A percentile compares a stretch with the other conserved stretches of the same genome.
These are phyloP conservation scores for Papilio helenus DNA, from an alignment of 1,140 invertebrate genomes.

Conservation along the genomic window DNA sequence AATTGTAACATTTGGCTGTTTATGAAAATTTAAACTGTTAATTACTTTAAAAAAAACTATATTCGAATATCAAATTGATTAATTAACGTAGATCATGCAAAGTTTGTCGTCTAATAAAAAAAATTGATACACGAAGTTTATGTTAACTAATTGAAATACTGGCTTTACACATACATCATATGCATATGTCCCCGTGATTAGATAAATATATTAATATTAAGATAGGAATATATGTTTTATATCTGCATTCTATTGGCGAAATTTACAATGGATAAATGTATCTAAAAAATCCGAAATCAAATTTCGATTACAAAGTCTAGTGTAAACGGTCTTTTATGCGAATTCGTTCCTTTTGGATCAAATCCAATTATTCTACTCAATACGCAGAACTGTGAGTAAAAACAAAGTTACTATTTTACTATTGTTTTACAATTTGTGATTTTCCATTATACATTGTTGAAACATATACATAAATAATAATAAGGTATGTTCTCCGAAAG, in stretches of 20 bases:
- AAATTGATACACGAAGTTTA: no score
- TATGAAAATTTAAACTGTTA: not conserved
- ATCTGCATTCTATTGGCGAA: conserved; percentile 55
- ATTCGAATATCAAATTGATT: no score
- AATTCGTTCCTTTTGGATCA: conserved; percentile 35
- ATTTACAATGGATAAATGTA: conserved; percentile 58
- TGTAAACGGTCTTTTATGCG: conserved; percentile 13
- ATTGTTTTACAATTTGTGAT: not conserved
- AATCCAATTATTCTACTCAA: conserved; percentile 19
- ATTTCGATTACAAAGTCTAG: conserved; percentile 30
- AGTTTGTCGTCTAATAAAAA: no score
- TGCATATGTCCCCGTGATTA: conserved; percentile 42
- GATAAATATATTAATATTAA: conserved; percentile 27
- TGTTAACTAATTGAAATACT: no score
- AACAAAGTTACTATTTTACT: conserved; percentile 20
- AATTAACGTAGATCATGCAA: no score
- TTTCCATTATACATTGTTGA: conserved; percentile 1
- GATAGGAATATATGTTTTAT: conserved; percentile 24
- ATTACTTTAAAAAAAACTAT: not conserved
- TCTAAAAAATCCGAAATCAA: conserved; percentile 31
- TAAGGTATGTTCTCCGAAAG: no score
- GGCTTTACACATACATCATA: no score
- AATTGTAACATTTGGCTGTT: not conserved
- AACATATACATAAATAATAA: no score
- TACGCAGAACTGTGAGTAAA: conserved; percentile 21